These are phyloP conservation scores for Drosophila seguyi DNA, from an alignment of 1,140 invertebrate species.

Conservation along the genomic window DNA sequence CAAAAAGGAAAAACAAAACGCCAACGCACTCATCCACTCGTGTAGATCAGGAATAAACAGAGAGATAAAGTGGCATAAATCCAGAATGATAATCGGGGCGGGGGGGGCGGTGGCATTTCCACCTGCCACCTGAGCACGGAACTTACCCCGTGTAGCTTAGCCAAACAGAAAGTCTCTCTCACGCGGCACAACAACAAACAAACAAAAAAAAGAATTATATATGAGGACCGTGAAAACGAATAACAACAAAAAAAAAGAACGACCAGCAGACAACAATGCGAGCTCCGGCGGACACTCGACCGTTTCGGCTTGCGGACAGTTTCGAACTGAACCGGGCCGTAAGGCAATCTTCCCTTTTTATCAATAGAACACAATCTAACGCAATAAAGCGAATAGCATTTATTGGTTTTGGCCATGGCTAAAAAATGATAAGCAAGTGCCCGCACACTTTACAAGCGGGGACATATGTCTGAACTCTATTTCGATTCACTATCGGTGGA, in stretches of 20 bases:
- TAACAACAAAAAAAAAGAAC: neutral
- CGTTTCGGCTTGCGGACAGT: conserved; percentile 37
- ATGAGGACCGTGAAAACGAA: conserved; percentile 6
- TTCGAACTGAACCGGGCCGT: conserved; percentile 29
- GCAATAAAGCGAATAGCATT: conserved; percentile 46
- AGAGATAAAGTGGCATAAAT: conserved; percentile 46
- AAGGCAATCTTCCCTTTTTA: conserved; percentile 37
- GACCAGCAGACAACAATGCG: neutral
- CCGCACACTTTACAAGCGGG: conserved; percentile 5
- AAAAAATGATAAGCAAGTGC: conserved; percentile 39
- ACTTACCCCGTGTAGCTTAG: conserved; percentile 36
- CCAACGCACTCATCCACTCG: conserved; percentile 20
- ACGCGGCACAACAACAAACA: conserved; percentile 27
- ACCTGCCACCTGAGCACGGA: conserved; percentile 19
- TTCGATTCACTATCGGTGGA: conserved; percentile 5
- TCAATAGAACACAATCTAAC: conserved; percentile 39
- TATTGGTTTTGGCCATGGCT: conserved; percentile 34
- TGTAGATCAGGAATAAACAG: conserved; percentile 32
- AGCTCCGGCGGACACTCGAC: conserved; percentile 28
- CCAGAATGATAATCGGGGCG: conserved; percentile 13
- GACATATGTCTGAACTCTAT: conserved; percentile 23
- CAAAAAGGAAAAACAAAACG: neutral
- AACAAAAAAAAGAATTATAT: conserved; percentile 16
- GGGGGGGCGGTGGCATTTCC: neutral
- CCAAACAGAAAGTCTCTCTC: conserved; percentile 18